Evolutionary conservation across 92 coral and sea anemone species (phyloP), one percentile per base, ranked within the genome.

Genomic region (Anthopleura xanthogrammica): DNA sequence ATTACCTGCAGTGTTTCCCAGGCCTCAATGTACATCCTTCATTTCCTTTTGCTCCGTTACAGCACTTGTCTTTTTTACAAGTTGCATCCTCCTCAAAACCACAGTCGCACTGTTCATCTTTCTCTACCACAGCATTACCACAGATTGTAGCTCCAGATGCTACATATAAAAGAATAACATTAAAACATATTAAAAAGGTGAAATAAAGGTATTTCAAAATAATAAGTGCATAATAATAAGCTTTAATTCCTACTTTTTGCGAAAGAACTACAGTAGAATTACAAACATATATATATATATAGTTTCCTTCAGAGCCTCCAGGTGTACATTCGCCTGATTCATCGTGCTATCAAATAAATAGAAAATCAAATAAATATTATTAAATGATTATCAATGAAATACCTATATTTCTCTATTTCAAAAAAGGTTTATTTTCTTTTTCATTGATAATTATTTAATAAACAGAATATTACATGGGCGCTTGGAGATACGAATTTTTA

Each of bases 111-210:
- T 90, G 58, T 65, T 92, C 96, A 0, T 86, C 89, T 20, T 81
- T 81, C 79, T 96, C 99, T 5, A 94, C 97, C 74, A 96, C 92
- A 73, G 78, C 84, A 76, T 96, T 96, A 70, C 99, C 99, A 81
- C 99, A 96, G 57, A 94, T 92, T 14, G 99, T 92, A 54, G 90
- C 92, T 23, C 85, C 71, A 39, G 99, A 72, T 2, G 42, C 99
- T 96, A 52, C 36, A 29, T 29, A 29, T 5, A 46, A 46, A 83
- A 9, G 52, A 39, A 58, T 1, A 68, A 41, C 71, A 43, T 46
- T 56, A 46, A 3, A 46, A 29, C n/a, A n/a, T n/a, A n/a, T n/a
- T n/a, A n/a, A n/a, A n/a, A n/a, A n/a, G n/a, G n/a, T n/a, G n/a
- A n/a, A n/a, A n/a, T n/a, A n/a, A n/a, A n/a, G n/a, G n/a, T n/a